These are phyloP conservation scores for Cololabis saira DNA, from an alignment of 2,113 vertebrate genomes.

Conservation along the genomic window DNA sequence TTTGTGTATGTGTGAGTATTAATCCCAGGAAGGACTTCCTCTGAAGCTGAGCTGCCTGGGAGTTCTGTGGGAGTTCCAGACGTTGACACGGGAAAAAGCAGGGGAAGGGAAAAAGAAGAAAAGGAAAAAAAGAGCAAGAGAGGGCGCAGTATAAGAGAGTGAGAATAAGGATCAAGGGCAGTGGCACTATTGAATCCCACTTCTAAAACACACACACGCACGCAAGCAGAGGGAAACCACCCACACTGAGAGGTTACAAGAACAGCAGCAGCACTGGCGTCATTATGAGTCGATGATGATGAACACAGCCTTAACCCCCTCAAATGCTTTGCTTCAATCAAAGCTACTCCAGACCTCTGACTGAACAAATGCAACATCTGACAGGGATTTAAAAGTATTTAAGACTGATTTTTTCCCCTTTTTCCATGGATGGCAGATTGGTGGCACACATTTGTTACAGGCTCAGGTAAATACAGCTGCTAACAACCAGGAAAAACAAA, in stretches of 20 bases:
- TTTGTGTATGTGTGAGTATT: slow-evolving; percentile 57
- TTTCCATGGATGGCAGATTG: slow-evolving; percentile 30
- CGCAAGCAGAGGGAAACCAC: slow-evolving; percentile 54
- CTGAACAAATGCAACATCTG: slow-evolving; percentile 50
- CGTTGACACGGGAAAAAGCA: slow-evolving; percentile 60
- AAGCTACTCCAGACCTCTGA: slow-evolving; percentile 48
- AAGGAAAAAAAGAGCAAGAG: slow-evolving; percentile 18
- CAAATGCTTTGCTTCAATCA: slow-evolving; percentile 43
- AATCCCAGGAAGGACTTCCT: slow-evolving; percentile 82
- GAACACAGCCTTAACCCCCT: slow-evolving; percentile 54
- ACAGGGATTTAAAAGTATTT: slow-evolving; percentile 22
- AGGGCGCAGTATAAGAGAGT: slow-evolving; percentile 41
- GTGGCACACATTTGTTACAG: neutral
- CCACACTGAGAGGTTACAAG: slow-evolving; percentile 62
- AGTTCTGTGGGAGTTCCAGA: slow-evolving; percentile 78
- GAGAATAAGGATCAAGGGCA: slow-evolving; percentile 67
- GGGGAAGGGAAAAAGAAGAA: slow-evolving; percentile 39
- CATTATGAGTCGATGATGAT: slow-evolving; percentile 60
- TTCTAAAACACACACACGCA: slow-evolving; percentile 30
- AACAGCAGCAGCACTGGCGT: slow-evolving; percentile 42
- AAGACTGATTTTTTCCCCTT: slow-evolving; percentile 44
- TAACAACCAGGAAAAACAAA: no score
- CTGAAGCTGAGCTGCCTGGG: slow-evolving; percentile 69
- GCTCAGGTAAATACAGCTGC: no score
- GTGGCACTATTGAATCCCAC: slow-evolving; percentile 42